These are phyloP conservation scores for Pavo muticus DNA, from an alignment of 2,113 vertebrate genomes.

Conservation along the genomic window DNA sequence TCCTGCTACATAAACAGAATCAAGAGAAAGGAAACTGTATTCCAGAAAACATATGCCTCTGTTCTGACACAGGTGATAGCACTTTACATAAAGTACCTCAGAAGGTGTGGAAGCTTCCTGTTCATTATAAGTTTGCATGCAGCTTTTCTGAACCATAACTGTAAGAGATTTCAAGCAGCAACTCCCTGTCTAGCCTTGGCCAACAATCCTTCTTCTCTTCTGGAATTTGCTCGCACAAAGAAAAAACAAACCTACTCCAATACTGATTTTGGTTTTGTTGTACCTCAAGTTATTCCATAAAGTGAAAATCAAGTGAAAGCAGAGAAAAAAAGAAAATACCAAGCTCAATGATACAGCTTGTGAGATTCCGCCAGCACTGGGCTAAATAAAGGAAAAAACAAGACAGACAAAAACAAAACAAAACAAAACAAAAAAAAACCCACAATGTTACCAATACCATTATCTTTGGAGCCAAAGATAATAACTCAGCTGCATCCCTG, in stretches of 20 bases:
- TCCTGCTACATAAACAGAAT: not conserved
- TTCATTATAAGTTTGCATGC: not conserved
- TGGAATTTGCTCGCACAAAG: not conserved
- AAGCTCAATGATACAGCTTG: not conserved
- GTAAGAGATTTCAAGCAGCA: not conserved
- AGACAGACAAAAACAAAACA: too few species aligned
- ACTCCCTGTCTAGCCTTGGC: not conserved
- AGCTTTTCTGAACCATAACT: not conserved
- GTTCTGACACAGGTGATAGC: not conserved
- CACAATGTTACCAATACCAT: not conserved
- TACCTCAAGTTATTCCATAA: not conserved
- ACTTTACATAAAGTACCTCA: not conserved
- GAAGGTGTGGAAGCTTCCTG: not conserved
- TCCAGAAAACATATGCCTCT: conserved; percentile 3
- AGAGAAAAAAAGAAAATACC: not conserved
- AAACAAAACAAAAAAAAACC: too few species aligned
- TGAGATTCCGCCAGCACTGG: not conserved
- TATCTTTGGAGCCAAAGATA: not conserved
- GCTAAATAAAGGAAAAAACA: not conserved
- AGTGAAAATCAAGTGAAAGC: not conserved
- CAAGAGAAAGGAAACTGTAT: not conserved
- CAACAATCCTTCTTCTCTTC: not conserved
- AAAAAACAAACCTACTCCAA: not conserved
- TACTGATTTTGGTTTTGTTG: not conserved
- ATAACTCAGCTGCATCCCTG: not conserved